phyloP scores from a whole-genome alignment of 2,888 invertebrate species.

The Neoitamus cyanurus region DNA sequence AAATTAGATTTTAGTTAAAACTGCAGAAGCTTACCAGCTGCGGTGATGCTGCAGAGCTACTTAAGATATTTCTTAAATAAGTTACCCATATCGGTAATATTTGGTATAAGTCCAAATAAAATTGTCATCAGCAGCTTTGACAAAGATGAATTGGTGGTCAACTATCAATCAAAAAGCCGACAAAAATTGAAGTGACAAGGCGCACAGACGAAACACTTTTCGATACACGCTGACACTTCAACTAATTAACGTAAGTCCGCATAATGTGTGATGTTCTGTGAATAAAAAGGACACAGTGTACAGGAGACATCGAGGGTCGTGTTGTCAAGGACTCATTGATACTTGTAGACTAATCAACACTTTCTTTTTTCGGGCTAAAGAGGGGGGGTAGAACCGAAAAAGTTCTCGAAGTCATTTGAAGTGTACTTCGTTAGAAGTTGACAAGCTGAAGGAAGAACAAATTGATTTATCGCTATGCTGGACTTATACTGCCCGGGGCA shows the following conservation, averaged over 20 bases:
- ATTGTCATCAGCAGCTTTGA: background rate
- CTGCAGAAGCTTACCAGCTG: too few relatives aligned
- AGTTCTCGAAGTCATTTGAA: background rate
- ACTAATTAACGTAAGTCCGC: background rate
- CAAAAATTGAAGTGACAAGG: background rate
- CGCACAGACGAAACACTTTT: background rate
- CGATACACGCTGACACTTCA: background rate
- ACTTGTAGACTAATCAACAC: background rate
- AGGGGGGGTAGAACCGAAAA: background rate
- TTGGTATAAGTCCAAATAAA: background rate
- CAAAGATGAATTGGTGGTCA: background rate
- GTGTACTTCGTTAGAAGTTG: slow-evolving; percentile 1
- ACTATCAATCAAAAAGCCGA: background rate
- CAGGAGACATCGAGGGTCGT: background rate
- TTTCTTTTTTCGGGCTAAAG: background rate
- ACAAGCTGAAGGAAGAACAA: background rate
- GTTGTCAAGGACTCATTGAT: background rate
- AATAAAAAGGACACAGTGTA: background rate
- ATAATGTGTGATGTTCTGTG: background rate
- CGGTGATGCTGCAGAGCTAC: too few relatives aligned
- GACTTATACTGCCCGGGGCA: background rate
- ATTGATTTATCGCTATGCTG: background rate
- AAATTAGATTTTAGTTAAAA: too few relatives aligned
- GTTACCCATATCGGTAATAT: background rate
- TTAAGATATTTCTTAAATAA: background rate